These are phyloP conservation scores for Cryptocheilus praepositus DNA, from an alignment of 2,888 invertebrate genomes.

Conservation along the genomic window DNA sequence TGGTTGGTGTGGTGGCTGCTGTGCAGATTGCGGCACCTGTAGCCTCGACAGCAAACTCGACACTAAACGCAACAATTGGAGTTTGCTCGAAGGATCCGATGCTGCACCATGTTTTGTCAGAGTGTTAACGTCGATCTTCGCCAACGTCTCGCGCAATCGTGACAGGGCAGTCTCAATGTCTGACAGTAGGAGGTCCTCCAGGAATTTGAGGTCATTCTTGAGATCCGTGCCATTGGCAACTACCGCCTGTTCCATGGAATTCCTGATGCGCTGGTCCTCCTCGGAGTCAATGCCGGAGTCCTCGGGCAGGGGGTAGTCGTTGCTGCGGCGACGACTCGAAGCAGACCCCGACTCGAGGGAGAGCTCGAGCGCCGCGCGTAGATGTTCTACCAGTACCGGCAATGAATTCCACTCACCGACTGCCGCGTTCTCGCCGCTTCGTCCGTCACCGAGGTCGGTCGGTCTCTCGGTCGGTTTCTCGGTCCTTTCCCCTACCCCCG, in stretches of 20 bases:
- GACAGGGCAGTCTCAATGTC: constrained; percentile 87
- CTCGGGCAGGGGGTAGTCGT: constrained; percentile 75
- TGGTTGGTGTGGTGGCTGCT: not conserved
- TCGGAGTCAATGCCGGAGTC: constrained; percentile 77
- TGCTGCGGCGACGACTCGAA: constrained; percentile 67
- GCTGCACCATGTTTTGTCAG: constrained; percentile 77
- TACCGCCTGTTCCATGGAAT: constrained; percentile 65
- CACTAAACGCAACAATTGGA: constrained; percentile 82
- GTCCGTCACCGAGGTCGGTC: constrained; percentile 12
- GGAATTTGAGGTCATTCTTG: constrained; percentile 73
- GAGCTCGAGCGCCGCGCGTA: constrained; percentile 73
- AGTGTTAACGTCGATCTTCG: constrained; percentile 74
- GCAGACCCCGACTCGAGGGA: constrained; percentile 44
- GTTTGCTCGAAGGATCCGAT: constrained; percentile 76
- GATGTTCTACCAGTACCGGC: constrained; percentile 75
- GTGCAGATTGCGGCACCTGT: constrained; percentile 67
- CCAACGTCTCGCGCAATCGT: constrained; percentile 84
- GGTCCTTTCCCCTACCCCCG: constrained; percentile 25
- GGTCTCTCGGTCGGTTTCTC: constrained; percentile 14
- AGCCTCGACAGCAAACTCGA: constrained; percentile 81
- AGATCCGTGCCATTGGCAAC: constrained; percentile 67
- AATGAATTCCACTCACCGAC: constrained; percentile 74
- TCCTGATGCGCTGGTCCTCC: constrained; percentile 73
- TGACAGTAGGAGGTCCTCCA: constrained; percentile 80
- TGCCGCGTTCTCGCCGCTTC: constrained; percentile 55